Base-by-base conservation (phyloP, 35 echinoderm and acorn worm species). In the Lytechinus pictus region DNA sequence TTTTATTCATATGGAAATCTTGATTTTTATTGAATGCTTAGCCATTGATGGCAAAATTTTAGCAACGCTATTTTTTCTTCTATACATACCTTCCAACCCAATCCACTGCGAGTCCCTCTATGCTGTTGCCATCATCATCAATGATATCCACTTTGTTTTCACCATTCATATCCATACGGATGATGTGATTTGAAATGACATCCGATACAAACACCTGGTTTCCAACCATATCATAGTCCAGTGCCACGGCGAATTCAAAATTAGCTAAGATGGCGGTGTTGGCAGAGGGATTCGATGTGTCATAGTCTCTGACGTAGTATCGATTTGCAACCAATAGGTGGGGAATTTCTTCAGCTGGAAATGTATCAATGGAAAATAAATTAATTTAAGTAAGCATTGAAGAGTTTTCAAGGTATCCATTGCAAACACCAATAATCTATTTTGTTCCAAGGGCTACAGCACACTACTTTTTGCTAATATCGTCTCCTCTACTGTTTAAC, bases 231-330 rank as follows among this genome's bases (percentile, higher is more conserved):
- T 97, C 97, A 87, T 86, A 99, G 94, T 99, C 98, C 5, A 97
- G 27, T 8, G 92, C 96, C 2, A 96, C 58, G 0, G 91, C 94
- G 52, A 55, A 93, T 7, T 93, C 92, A 57, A 93, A 93, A 9
- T 93, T 54, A 27, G 92, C 92, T 6, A 93, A 12, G 92, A 93
- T 93, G 53, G 21, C 57, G 8, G 55, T n/a, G 53, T 5, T 53
- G 33, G 95, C 94, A 8, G 87, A 95, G 24, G 95, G 87, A 9
- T 79, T 57, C 27, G 95, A 29, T 5, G 97, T 94, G 27, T 96
- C 88, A 55, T 96, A 99, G 44, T 97, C 86, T 6, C 98, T 95
- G 61, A 99, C 54, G 86, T 99, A 99, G 61, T 99, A 96, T 11
- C 96, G 95, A 87, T 99, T 99, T 16, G 94, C 92, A 54, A 99